Base-by-base conservation (phyloP, 1,140 invertebrate genomes). In the Idris sp. region DNA sequence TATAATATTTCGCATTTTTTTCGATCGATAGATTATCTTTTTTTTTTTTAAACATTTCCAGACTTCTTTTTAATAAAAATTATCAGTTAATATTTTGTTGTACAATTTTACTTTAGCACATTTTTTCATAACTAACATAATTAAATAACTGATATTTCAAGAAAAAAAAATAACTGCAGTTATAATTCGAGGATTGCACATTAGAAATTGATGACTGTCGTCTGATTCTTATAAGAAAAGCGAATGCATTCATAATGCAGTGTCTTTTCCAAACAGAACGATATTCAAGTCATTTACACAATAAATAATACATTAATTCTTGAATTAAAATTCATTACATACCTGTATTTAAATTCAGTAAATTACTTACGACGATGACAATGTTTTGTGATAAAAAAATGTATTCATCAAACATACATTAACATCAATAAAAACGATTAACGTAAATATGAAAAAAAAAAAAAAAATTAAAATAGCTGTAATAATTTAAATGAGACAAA, bases 121-220 rank as follows among this genome's bases (percentile, higher is more conserved):
- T n/a, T n/a, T n/a, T n/a, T n/a, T n/a, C n/a, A n/a, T n/a, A n/a
- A n/a, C n/a, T n/a, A n/a, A n/a, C n/a, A n/a, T n/a, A n/a, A n/a
- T 46, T 61, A 46, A 36, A 71, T 72, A 62, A 72, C 56, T 62
- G 19, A 62, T 13, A 14, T n/a, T n/a, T n/a, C n/a, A n/a, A n/a
- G n/a, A n/a, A n/a, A n/a, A n/a, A n/a, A n/a, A n/a, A n/a, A n/a
- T n/a, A n/a, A n/a, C n/a, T n/a, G n/a, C n/a, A n/a, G n/a, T n/a
- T n/a, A n/a, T n/a, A n/a, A n/a, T n/a, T n/a, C n/a, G n/a, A n/a
- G n/a, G n/a, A n/a, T n/a, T n/a, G n/a, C n/a, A n/a, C n/a, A n/a
- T n/a, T 8, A 35, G 25, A 41, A 62, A 62, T 56, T 48, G 49
- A 62, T 51, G 46, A 25, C 51, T 69, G 41, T 62, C 54, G 48